Evolutionary conservation across 2,113 vertebrate genomes (phyloP), one percentile per base, ranked within the genome.

Genomic region (Rhabdomys dilectus): DNA sequence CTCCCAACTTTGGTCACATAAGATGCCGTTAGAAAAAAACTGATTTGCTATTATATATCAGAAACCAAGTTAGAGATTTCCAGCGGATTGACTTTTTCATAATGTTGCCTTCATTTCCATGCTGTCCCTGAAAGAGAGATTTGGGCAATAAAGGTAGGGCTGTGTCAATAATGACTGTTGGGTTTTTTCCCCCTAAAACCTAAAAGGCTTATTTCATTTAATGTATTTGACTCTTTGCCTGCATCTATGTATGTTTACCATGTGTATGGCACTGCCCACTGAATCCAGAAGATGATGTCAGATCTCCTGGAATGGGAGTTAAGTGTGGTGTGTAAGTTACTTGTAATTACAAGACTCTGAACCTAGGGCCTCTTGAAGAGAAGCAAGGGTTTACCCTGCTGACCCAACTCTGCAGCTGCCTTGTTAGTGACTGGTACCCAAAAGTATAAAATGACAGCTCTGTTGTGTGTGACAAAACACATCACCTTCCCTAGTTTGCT

Each of bases 21-120:
- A 95, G 93, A 93, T 97, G 68, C 89, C 70, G 93, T 78, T 68
- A 42, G 36, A 17, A 51, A 87, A 98, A 95, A 97, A 98, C 66
- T n/a, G 58, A 36, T 86, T 97, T 94, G 94, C 87, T 94, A 98
- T 97, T 95, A 29, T 97, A 92, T 97, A 98, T 98, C 93, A 64
- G 93, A 98, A 98, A 89, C n/a, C 80, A 92, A 88, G 97, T 66
- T 78, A 97, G 82, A 87, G 53, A 68, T 82, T 95, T 88, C 39
- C 85, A 86, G 39, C 13, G 88, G 78, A 19, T 66, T 24, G 53
- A 97, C 13, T 94, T 96, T 85, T 51, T 53, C 45, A 68, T 87
- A 58, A 91, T 88, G 9, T 87, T 84, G 21, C 68, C 97, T 96
- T 93, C 48, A 39, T 58, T 88, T 73, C 36, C 42, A 16, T 45